Evolutionary conservation across 35 echinoderm and acorn worm genomes (phyloP).

Genomic region (Antedon bifida): DNA sequence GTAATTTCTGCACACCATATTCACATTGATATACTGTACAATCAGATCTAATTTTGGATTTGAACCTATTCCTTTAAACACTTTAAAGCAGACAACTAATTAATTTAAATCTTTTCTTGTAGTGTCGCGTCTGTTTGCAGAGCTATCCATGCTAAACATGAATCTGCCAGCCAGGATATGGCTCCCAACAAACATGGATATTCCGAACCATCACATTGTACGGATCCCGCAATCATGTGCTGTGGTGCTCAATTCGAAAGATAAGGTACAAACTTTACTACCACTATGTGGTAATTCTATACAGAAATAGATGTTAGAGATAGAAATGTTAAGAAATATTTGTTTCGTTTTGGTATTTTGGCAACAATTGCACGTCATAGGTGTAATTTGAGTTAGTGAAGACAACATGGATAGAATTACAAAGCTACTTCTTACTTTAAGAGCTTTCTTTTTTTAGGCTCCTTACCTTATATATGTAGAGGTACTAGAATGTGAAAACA

Average conservation of each 20-base stretch:
- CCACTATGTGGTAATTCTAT: too few species aligned
- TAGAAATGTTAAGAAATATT: too few species aligned
- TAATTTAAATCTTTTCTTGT: neutral
- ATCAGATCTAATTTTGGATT: too few species aligned
- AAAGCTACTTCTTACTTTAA: too few species aligned
- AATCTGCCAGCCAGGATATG: slow-evolving; percentile 92
- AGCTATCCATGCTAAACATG: slow-evolving; percentile 72
- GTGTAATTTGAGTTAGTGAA: too few species aligned
- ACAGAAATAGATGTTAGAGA: too few species aligned
- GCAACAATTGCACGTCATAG: too few species aligned
- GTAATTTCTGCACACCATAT: neutral
- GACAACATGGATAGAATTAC: too few species aligned
- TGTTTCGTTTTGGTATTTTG: too few species aligned
- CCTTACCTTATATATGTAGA: slow-evolving; percentile 97
- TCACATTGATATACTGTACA: too few species aligned
- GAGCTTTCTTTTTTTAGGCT: slow-evolving; percentile 22
- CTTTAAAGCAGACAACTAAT: too few species aligned
- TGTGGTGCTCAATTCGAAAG: slow-evolving; percentile 93
- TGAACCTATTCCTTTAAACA: too few species aligned
- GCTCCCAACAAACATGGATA: slow-evolving; percentile 53
- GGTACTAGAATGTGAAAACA: slow-evolving; percentile 79
- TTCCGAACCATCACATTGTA: slow-evolving; percentile 75
- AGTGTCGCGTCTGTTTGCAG: slow-evolving; percentile 65
- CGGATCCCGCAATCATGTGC: slow-evolving; percentile 64
- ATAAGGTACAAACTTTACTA: slow-evolving; percentile 46